Conservation (phyloP, 2,113 vertebrate species). For the Fregetta grallaria region DNA sequence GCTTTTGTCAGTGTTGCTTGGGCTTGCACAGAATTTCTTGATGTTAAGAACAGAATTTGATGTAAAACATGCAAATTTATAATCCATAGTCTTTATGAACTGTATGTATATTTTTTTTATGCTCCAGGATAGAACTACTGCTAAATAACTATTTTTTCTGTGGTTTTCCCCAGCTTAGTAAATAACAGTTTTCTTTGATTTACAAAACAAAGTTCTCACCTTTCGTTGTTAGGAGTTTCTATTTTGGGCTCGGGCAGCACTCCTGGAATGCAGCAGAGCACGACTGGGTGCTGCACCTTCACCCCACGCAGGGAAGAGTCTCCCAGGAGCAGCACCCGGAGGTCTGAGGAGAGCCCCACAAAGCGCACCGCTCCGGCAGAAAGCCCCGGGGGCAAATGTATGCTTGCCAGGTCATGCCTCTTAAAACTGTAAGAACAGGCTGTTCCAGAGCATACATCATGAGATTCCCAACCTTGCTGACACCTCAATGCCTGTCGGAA, state of each 20-base stretch:
- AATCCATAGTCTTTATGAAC: background rate
- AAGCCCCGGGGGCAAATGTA: background rate
- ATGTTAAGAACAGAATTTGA: background rate
- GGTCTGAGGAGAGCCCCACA: background rate
- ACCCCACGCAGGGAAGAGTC: background rate
- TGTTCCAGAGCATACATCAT: slow-evolving; percentile 13
- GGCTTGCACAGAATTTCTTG: background rate
- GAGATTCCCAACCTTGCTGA: background rate
- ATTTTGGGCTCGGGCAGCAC: background rate
- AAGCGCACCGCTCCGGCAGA: background rate
- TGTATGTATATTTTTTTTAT: background rate
- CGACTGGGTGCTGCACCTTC: background rate
- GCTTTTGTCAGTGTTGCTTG: background rate
- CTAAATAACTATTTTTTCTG: background rate
- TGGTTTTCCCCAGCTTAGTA: background rate
- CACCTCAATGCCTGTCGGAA: slow-evolving; percentile 8
- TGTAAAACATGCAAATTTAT: background rate
- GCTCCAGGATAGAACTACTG: background rate
- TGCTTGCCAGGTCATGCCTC: background rate
- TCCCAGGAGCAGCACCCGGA: background rate
- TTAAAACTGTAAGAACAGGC: background rate
- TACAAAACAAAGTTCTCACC: slow-evolving; percentile 6
- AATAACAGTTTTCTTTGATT: background rate
- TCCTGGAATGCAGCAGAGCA: slow-evolving; percentile 45
- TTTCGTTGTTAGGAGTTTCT: background rate